Evolutionary conservation across 2,113 vertebrate species (phyloP), one percentile per base, ranked within the genome.

Genomic region (Pachycephala philippinensis): DNA sequence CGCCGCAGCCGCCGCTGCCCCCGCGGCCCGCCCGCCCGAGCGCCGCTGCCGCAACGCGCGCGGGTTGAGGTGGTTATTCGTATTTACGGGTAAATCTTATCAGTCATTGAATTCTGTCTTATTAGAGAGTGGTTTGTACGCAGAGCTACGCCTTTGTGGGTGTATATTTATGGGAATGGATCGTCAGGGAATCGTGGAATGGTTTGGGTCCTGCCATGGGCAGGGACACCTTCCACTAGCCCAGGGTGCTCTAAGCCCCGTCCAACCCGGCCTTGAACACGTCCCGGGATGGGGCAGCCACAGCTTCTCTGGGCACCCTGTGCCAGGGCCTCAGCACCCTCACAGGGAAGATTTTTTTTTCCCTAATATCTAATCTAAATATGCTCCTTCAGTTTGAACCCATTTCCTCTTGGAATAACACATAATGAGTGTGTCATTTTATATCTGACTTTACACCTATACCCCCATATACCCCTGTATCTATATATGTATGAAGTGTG

Each of bases 121-220:
- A 15, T 40, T 83, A 70, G 40, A 35, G 33, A 3, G 2, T 22
- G 47, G n/a, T 89, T 52, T 12, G 10, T 56, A n/a, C 12, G 1
- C 11, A 21, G 6, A 74, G 52, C 47, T 21, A 7, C n/a, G 10
- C 52, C 17, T 56, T 13, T 45, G 13, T 13, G 44, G 52, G 15
- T 52, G 27, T 31, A 1, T 52, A 3, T 26, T 70, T 60, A 6
- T 45, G 24, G 17, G n/a, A 15, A 44, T 33, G 52, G 45, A 23
- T 28, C 33, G 0, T 17, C 15, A 0, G 15, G 42, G 26, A 27
- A 47, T 39, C 28, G 15, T 11, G 31, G 8, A 27, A 3, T 28
- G 31, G 33, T 89, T 66, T 39, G 60, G 37, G 28, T 28, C 31
- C 40, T 47, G 40, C 49, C 40, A 1, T 19, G 40, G 49, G 59